phyloP scores from a whole-genome alignment of 37 sponge, comb jelly and placozoan genomes.

The Axinella damicornis region DNA sequence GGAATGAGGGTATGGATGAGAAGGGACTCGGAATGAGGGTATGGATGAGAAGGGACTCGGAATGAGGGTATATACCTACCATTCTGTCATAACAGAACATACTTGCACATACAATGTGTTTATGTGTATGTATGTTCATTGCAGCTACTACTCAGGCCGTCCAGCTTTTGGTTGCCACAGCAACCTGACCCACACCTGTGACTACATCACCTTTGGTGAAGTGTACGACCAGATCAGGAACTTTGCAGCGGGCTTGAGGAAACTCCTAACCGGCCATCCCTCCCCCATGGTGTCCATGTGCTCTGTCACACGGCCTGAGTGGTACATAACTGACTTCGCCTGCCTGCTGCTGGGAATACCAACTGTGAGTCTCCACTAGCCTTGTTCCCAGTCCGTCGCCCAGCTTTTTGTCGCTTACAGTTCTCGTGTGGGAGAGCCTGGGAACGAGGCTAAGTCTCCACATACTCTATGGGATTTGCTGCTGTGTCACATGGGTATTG shows the following conservation, averaged over 20 bases:
- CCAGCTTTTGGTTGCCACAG: constrained; percentile 22
- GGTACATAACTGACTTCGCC: constrained; percentile 65
- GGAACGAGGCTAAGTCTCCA: no score
- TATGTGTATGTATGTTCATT: not conserved
- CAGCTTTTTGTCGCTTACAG: no score
- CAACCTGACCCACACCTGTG: constrained; percentile 12
- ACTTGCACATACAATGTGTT: no score
- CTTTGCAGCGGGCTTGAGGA: constrained; percentile 33
- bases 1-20: no score
- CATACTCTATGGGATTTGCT: no score
- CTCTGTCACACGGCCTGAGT: constrained; percentile 43
- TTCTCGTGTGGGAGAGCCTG: no score
- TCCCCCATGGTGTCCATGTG: constrained; percentile 43
- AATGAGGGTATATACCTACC: no score
- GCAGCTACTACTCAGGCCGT: constrained; percentile 27
- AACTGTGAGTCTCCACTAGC: constrained; percentile 70
- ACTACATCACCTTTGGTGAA: constrained; percentile 33
- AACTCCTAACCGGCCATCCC: not conserved
- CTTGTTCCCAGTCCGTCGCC: no score
- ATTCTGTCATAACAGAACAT: no score
- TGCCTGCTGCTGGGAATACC: constrained; percentile 58
- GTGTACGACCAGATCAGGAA: constrained; percentile 21
- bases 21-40: no score
- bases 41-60: no score
- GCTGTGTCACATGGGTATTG: no score